Evolutionary conservation across 2,888 invertebrate species (phyloP).

Genomic region (Melieria picta): DNA sequence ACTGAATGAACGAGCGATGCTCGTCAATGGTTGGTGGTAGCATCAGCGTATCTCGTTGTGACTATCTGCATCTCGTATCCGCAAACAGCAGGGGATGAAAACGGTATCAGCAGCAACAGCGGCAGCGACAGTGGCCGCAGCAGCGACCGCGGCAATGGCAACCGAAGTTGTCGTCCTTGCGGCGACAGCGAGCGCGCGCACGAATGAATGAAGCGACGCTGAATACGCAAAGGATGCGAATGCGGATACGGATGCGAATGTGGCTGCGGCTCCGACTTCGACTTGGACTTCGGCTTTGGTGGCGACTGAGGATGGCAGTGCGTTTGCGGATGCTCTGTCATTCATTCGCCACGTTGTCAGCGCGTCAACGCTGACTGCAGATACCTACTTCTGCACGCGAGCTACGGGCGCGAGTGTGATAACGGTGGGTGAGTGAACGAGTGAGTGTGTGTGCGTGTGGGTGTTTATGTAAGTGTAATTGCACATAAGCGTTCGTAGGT

Average conservation of each 20-base stretch:
- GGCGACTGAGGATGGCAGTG: constrained; percentile 7
- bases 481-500: too few species aligned
- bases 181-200: constrained; percentile 26
- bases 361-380: background rate
- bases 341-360: constrained; percentile 26
- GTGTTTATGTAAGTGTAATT: too few species aligned
- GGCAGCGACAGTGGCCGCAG: constrained; percentile 26
- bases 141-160: constrained; percentile 2
- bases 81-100: constrained; percentile 61
- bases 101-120: background rate
- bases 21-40: constrained; percentile 44
- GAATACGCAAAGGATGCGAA: background rate
- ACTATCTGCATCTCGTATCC: constrained; percentile 41
- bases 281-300: too few species aligned
- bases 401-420: too few species aligned
- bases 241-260: too few species aligned
- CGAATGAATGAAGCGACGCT: constrained; percentile 16
- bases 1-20: constrained; percentile 27
- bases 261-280: too few species aligned
- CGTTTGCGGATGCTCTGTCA: constrained; percentile 36
- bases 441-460: too few species aligned
- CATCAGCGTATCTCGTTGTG: constrained; percentile 43
- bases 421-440: too few species aligned
- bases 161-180: constrained; percentile 19
- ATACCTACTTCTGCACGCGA: too few species aligned